phyloP scores from a whole-genome alignment of 1,140 invertebrate genomes.

The Meloidogyne chitwoodi region DNA sequence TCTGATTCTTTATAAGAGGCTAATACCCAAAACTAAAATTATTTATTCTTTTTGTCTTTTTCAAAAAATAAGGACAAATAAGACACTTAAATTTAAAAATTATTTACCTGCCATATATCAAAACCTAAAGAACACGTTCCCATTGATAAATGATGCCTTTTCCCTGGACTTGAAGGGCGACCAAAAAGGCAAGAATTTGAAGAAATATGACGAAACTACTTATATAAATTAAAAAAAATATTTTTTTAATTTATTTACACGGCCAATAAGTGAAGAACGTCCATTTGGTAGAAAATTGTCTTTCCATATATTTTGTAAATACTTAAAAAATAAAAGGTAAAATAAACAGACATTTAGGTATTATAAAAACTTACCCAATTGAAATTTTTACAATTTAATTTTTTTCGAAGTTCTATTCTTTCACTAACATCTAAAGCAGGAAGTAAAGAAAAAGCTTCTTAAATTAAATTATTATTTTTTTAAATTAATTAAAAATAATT shows the following conservation, averaged over 20 bases:
- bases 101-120: constrained; percentile 57
- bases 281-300: constrained; percentile 79
- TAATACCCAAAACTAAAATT: constrained; percentile 51
- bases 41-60: neutral
- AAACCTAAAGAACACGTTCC: constrained; percentile 52
- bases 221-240: neutral
- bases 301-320: constrained; percentile 88
- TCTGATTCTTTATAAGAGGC: constrained; percentile 28
- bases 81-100: neutral
- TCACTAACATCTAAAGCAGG: constrained; percentile 66
- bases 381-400: constrained; percentile 84
- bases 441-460: constrained; percentile 65
- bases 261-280: constrained; percentile 12
- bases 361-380: constrained; percentile 68
- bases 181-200: constrained; percentile 42
- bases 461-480: constrained; percentile 25
- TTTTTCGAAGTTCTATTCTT: constrained; percentile 72
- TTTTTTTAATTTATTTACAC: neutral
- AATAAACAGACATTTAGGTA: neutral
- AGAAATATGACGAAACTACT: constrained; percentile 38
- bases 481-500: constrained; percentile 1
- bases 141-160: constrained; percentile 42
- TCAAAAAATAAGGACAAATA: neutral
- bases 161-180: constrained; percentile 39
- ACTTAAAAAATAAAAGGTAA: constrained; percentile 60